Percentiles rank a stretch among this genome's conserved stretches.
Evolutionary conservation across 2,113 vertebrate species (phyloP).

Genomic region (Oncorhynchus nerka): DNA sequence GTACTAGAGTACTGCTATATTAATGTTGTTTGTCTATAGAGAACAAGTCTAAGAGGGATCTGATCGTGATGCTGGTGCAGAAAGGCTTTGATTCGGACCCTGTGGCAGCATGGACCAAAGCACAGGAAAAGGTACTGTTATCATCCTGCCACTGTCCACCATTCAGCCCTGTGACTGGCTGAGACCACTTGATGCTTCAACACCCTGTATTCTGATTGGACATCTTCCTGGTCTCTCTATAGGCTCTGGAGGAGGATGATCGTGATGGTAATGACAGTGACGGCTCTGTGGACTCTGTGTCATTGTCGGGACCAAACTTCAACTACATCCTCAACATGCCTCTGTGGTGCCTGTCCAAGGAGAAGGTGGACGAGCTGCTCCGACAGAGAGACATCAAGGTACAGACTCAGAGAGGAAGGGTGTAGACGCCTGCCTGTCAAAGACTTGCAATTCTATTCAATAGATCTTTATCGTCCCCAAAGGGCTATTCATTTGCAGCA

Average conservation of each 20-base stretch:
- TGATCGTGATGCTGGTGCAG: conserved; percentile 94
- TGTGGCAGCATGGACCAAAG: conserved; percentile 91
- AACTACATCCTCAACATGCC: conserved; percentile 99
- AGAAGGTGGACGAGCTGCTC: conserved; percentile 95
- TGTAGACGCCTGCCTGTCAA: not conserved
- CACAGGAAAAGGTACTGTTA: conserved; percentile 91
- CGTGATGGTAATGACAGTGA: conserved; percentile 83
- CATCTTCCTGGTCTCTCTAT: not conserved
- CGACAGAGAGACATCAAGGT: conserved; percentile 97
- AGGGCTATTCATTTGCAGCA: no score
- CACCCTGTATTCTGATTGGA: not conserved
- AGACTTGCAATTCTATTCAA: not conserved
- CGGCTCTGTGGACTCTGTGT: conserved; percentile 84
- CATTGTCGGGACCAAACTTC: conserved; percentile 90
- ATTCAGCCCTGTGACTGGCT: not conserved
- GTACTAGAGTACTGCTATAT: not conserved
- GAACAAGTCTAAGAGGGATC: conserved; percentile 94
- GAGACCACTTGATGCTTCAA: not conserved
- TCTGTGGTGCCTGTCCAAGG: conserved; percentile 95
- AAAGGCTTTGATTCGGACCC: conserved; percentile 96
- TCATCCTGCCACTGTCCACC: not conserved
- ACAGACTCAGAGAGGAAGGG: conserved; percentile 25
- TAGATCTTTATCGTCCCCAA: no score
- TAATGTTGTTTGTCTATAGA: conserved; percentile 68
- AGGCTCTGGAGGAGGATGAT: conserved; percentile 89